phyloP scores from a whole-genome alignment of 2,888 invertebrate genomes.

The Danaus chrysippus region DNA sequence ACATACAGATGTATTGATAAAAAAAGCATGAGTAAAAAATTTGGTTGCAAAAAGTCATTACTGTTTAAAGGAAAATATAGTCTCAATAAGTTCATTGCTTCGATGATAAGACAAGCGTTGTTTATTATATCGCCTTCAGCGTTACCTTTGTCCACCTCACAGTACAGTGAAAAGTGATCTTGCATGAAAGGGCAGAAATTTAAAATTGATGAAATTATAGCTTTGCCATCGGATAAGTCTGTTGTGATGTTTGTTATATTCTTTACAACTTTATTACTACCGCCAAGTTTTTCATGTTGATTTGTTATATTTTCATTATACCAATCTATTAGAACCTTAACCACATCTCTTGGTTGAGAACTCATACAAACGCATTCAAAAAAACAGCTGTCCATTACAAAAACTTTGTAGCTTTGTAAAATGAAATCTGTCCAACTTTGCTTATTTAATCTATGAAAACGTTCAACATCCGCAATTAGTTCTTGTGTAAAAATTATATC shows the following conservation, averaged over 20 bases:
- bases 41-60: constrained; percentile 73
- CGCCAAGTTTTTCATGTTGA: constrained; percentile 46
- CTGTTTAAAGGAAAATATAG: constrained; percentile 77
- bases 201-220: constrained; percentile 75
- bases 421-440: constrained; percentile 81
- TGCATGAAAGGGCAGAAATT: constrained; percentile 79
- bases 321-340: constrained; percentile 60
- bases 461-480: constrained; percentile 44
- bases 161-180: constrained; percentile 62
- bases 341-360: constrained; percentile 50
- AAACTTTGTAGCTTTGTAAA: constrained; percentile 80
- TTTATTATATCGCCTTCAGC: constrained; percentile 59
- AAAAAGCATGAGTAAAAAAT: constrained; percentile 79
- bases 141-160: constrained; percentile 66
- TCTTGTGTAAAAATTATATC: constrained; percentile 53
- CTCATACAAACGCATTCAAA: constrained; percentile 66
- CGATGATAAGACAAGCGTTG: constrained; percentile 77
- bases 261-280: constrained; percentile 46
- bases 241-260: constrained; percentile 65
- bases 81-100: constrained; percentile 75
- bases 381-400: constrained; percentile 72
- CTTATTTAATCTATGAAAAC: constrained; percentile 62
- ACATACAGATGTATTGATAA: constrained; percentile 77
- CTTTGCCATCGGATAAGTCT: constrained; percentile 77
- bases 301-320: constrained; percentile 55